A percentile compares a stretch with the other conserved stretches of the same genome.
phyloP scores from a whole-genome alignment of 2,113 vertebrate species.

The Notiomystis cincta region DNA sequence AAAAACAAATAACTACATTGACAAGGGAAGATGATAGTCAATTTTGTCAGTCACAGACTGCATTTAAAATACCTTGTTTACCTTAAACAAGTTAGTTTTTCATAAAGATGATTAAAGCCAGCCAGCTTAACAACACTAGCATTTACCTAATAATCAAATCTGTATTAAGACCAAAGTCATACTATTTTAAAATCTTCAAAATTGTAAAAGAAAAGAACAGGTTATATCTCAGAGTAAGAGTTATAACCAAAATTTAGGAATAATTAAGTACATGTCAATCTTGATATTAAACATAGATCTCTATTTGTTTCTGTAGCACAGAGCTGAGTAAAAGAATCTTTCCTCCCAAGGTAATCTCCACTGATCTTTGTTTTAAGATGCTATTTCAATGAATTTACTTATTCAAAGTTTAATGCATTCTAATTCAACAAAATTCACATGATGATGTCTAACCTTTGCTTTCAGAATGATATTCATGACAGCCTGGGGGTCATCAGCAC shows the following conservation, averaged over 20 bases:
- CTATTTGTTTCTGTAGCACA: not conserved
- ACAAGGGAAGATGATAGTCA: not conserved
- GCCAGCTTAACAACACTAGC: not conserved
- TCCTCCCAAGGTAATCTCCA: not conserved
- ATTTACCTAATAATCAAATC: not conserved
- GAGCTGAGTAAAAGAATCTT: not conserved
- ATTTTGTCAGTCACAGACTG: not conserved
- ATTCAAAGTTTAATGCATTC: not conserved
- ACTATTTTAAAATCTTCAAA: not conserved
- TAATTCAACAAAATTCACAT: not conserved
- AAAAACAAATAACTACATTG: not conserved
- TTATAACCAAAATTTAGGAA: not conserved
- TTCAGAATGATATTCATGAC: constrained; percentile 83
- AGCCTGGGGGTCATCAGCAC: constrained; percentile 73
- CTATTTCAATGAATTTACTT: not conserved
- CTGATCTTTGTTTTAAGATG: not conserved
- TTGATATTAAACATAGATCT: not conserved
- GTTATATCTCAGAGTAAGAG: not conserved
- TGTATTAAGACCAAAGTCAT: not conserved
- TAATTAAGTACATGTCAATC: not conserved
- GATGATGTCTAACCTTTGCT: constrained; percentile 76
- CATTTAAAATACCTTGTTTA: not conserved
- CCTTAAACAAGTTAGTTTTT: not conserved
- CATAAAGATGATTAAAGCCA: not conserved
- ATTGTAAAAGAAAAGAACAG: not conserved